phyloP scores from a whole-genome alignment of 1,140 invertebrate genomes.

The Bombus impatiens region DNA sequence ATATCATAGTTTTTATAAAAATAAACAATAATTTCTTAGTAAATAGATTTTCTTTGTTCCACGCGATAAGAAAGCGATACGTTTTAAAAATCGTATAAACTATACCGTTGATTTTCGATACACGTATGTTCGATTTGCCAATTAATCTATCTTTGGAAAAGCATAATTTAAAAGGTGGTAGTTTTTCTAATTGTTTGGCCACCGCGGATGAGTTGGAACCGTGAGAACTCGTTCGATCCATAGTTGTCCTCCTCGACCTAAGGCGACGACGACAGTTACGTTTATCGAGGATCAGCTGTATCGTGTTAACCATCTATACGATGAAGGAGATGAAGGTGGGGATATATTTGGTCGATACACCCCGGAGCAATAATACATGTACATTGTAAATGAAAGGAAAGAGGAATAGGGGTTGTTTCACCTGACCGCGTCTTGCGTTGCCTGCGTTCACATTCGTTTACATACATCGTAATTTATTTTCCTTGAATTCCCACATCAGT shows the following conservation, averaged over 20 bases:
- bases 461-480: too few species aligned
- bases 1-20: too few species aligned
- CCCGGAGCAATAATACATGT: background rate
- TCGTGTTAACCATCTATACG: background rate
- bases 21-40: too few species aligned
- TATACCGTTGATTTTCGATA: conserved; percentile 70
- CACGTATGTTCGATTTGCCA: conserved; percentile 70
- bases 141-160: conserved; percentile 73
- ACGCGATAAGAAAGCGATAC: too few species aligned
- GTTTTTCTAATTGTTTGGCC: conserved; percentile 56
- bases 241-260: background rate
- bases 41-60: too few species aligned
- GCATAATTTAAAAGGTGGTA: conserved; percentile 74
- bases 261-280: background rate
- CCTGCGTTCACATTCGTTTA: too few species aligned
- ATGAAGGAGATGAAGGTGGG: background rate
- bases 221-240: conserved; percentile 39
- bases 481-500: too few species aligned
- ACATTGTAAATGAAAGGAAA: background rate
- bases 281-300: background rate
- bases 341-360: conserved; percentile 74
- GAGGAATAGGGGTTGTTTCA: too few species aligned
- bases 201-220: conserved; percentile 42
- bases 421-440: too few species aligned
- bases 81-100: background rate